Evolutionary conservation across 1,140 invertebrate species (phyloP), one percentile per base, ranked within the genome.

Genomic region (Ctenoplectra terminalis): DNA sequence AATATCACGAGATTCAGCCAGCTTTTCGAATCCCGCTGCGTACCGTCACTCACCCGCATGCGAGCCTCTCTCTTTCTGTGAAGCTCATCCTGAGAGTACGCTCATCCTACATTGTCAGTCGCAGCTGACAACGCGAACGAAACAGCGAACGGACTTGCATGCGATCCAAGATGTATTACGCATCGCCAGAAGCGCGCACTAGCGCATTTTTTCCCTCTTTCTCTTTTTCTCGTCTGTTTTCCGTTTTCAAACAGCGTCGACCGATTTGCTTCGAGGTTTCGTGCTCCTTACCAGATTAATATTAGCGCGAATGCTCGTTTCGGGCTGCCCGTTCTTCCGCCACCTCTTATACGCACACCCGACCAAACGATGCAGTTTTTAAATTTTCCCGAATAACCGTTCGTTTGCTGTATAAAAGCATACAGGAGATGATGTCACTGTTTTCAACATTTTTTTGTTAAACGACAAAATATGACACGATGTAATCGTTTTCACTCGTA

Each of bases 121-220:
- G 75, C 85, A 83, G 84, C 84, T 86, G 85, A 86, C 84, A 87
- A 84, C 75, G 37, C 52, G 54, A 54, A 69, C 64, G 37, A 31
- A 76, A 34, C 31, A 79, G 73, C 76, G 67, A 63, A 56, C 66
- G 72, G 67, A 87, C 86, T 84, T 87, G 71, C 81, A 74, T 82
- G 71, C 75, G 74, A 85, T 72, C 40, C 75, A 84, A 80, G 72
- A 79, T 87, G 78, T 80, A 82, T 86, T 81, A 66, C 67, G 54
- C 78, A 48, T 26, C 17, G n/a, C 23, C 3, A 46, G 48, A 37
- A 52, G 17, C 17, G 48, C 26, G 34, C 20, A 6, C 40, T 43
- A 43, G 1, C 76, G 43, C 60, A 54, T 69, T 34, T 69, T 64
- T 43, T 40, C 26, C 13, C 34, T 43, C 50, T 26, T 1, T 6